These are phyloP conservation scores for Manis javanica DNA, from an alignment of 2,797 vertebrate species.

Conservation along the genomic window DNA sequence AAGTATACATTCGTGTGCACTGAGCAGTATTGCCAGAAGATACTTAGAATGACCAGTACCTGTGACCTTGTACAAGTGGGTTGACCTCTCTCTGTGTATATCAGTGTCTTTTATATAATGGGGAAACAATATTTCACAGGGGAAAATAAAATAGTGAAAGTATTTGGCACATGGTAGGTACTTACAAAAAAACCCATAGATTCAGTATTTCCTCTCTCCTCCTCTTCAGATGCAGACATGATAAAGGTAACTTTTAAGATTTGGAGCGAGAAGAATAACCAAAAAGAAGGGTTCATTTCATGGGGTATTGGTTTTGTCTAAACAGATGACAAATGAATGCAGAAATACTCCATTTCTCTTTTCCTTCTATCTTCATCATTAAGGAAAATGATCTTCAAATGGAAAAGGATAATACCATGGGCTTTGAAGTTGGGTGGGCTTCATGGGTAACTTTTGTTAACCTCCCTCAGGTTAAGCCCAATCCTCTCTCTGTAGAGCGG, in stretches of 20 bases:
- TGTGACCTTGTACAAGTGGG: not conserved
- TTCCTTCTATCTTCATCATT: not conserved
- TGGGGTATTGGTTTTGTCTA: not conserved
- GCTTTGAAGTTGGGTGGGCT: not conserved
- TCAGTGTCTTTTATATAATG: slow-evolving; percentile 19
- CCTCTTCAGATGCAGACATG: slow-evolving; percentile 4
- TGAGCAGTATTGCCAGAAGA: not conserved
- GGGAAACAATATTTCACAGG: slow-evolving; percentile 22
- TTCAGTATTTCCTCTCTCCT: not conserved
- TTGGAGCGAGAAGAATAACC: not conserved
- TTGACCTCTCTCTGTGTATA: not conserved
- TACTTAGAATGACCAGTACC: not conserved
- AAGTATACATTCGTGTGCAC: not conserved
- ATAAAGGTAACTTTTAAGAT: slow-evolving; percentile 3
- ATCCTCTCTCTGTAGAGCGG: not conserved
- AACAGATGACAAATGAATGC: not conserved
- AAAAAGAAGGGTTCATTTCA: not conserved
- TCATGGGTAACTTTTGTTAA: not conserved
- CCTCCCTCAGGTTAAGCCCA: not conserved
- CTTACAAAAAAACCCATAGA: not conserved
- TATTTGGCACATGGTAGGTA: not conserved
- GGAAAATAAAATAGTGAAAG: slow-evolving; percentile 25
- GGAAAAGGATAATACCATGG: not conserved
- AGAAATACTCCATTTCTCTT: not conserved
- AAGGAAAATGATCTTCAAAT: slow-evolving; percentile 24